Evolutionary conservation across 2,888 invertebrate species (phyloP).

Genomic region (Torymus aiolomorphi): DNA sequence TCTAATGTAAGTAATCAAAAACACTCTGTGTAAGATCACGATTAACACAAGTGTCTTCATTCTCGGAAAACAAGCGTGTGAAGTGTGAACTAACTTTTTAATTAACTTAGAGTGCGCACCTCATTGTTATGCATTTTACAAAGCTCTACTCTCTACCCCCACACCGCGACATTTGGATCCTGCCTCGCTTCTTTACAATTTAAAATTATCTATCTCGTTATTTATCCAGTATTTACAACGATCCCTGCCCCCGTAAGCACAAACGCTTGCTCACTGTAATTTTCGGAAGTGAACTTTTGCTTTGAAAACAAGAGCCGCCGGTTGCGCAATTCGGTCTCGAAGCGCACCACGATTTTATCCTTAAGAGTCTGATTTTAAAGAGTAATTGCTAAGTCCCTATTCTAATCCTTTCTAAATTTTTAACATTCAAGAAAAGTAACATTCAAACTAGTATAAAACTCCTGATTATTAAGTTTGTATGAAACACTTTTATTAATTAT

Average conservation of each 20-base stretch:
- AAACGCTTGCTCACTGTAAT: slow-evolving; percentile 34
- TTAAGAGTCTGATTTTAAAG: too few species aligned
- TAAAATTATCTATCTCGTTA: slow-evolving; percentile 36
- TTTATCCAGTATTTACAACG: slow-evolving; percentile 6
- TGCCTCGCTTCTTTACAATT: slow-evolving; percentile 57
- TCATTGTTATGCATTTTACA: slow-evolving; percentile 50
- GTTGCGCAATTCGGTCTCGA: too few species aligned
- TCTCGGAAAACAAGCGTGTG: slow-evolving; percentile 30
- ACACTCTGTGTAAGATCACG: slow-evolving; percentile 50
- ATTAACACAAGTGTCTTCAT: slow-evolving; percentile 45
- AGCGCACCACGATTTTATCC: too few species aligned
- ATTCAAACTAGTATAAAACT: too few species aligned
- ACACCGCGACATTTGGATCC: slow-evolving; percentile 54
- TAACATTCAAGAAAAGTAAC: too few species aligned
- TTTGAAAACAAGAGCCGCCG: background rate
- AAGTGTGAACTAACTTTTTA: slow-evolving; percentile 51
- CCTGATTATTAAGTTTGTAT: too few species aligned
- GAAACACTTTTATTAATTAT: too few species aligned
- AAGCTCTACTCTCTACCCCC: slow-evolving; percentile 54
- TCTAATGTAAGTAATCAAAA: background rate
- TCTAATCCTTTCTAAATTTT: too few species aligned
- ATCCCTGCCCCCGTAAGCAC: slow-evolving; percentile 39
- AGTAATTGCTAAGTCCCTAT: too few species aligned
- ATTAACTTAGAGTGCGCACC: slow-evolving; percentile 57
- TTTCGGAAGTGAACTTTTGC: slow-evolving; percentile 8